These are phyloP conservation scores for Taenaris catops DNA, from an alignment of 2,888 invertebrate genomes.

Conservation along the genomic window DNA sequence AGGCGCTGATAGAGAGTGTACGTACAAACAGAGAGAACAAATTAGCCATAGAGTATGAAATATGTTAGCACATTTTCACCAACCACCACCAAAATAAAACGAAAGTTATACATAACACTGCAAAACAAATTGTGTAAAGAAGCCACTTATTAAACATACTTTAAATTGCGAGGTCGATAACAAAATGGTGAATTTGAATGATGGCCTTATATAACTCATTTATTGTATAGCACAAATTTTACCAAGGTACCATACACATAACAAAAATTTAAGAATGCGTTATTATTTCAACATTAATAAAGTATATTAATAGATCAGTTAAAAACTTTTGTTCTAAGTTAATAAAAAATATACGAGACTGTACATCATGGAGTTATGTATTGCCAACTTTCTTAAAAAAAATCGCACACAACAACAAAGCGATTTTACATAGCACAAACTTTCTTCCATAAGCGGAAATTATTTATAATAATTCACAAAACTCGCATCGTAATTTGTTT, in stretches of 20 bases:
- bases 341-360: too few species aligned
- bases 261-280: too few species aligned
- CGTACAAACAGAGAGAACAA: slow-evolving; percentile 43
- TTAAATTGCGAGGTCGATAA: slow-evolving; percentile 9
- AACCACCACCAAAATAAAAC: slow-evolving; percentile 71
- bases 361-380: too few species aligned
- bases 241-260: too few species aligned
- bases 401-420: slow-evolving; percentile 18
- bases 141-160: slow-evolving; percentile 19
- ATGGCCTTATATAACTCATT: slow-evolving; percentile 9
- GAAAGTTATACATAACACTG: slow-evolving; percentile 28
- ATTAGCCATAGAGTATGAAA: slow-evolving; percentile 78
- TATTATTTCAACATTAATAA: too few species aligned
- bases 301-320: too few species aligned
- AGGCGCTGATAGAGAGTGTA: slow-evolving; percentile 13
- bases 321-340: too few species aligned
- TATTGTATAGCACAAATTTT: background rate
- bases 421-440: slow-evolving; percentile 22
- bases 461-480: slow-evolving; percentile 7
- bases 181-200: slow-evolving; percentile 10
- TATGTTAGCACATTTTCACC: slow-evolving; percentile 80
- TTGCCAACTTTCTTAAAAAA: slow-evolving; percentile 15
- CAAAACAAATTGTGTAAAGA: slow-evolving; percentile 24
- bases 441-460: slow-evolving; percentile 22
- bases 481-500: too few species aligned